Conservation (phyloP, 1,140 invertebrate species). For the Asobara japonica region DNA sequence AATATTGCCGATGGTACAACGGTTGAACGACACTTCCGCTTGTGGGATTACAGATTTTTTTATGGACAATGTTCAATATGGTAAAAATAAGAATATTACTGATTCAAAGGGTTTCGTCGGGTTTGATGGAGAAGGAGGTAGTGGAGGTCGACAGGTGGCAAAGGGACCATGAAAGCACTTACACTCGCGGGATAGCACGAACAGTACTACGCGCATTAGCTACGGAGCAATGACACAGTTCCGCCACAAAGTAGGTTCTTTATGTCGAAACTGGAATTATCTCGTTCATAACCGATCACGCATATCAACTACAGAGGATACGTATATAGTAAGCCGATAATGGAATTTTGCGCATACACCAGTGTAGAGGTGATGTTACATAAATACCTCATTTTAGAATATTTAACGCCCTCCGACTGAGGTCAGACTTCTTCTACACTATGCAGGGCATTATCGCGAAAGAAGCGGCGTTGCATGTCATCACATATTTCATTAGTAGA, state of each 20-base stretch:
- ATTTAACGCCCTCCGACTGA: too few relatives aligned
- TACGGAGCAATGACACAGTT: conserved; percentile 25
- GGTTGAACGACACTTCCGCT: conserved; percentile 12
- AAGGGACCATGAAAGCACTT: background rate
- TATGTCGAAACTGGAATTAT: conserved; percentile 29
- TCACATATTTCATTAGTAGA: too few relatives aligned
- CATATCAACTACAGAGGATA: background rate
- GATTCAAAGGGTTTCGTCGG: background rate
- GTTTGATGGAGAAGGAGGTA: background rate
- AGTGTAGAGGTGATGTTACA: background rate
- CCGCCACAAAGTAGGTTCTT: conserved; percentile 9
- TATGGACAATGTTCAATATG: background rate
- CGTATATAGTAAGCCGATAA: background rate
- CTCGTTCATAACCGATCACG: conserved; percentile 10
- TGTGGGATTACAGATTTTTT: conserved; percentile 17
- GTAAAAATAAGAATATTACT: conserved; percentile 11
- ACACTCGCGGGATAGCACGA: background rate
- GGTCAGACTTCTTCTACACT: too few relatives aligned
- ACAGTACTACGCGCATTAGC: conserved; percentile 23
- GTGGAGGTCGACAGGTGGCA: background rate
- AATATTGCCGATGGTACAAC: conserved; percentile 23
- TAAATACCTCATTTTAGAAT: too few relatives aligned
- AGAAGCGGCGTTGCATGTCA: too few relatives aligned
- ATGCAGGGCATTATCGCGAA: too few relatives aligned
- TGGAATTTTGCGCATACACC: conserved; percentile 1